Percentiles rank a stretch among this genome's conserved stretches.
These are phyloP conservation scores for Pogonus chalceus DNA, from an alignment of 1,140 invertebrate species.

Conservation along the genomic window DNA sequence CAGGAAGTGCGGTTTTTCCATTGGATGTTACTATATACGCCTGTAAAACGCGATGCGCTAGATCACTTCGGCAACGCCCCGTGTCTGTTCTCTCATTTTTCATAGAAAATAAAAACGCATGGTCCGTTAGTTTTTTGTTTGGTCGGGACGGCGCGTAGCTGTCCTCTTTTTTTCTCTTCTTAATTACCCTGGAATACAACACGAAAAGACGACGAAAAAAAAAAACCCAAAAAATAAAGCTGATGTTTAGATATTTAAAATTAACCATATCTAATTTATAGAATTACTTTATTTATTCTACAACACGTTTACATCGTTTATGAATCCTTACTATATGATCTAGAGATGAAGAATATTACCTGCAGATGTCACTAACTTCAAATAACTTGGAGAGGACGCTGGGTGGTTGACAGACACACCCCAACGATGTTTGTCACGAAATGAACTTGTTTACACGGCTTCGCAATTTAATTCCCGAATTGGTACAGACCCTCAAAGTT, in stretches of 20 bases:
- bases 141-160: background rate
- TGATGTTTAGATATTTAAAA: conserved; percentile 14
- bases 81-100: background rate
- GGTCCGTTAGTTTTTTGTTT: background rate
- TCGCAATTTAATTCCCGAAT: background rate
- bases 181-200: background rate
- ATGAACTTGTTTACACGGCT: conserved; percentile 5
- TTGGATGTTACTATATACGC: too few species aligned
- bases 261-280: conserved; percentile 12
- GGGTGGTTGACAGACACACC: background rate
- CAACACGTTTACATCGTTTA: background rate
- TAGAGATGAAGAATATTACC: too few species aligned
- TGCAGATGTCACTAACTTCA: background rate
- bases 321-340: too few species aligned
- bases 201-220: background rate
- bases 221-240: too few species aligned
- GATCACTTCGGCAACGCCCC: background rate
- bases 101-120: background rate
- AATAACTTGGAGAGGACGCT: background rate
- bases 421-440: conserved; percentile 5
- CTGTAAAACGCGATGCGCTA: too few species aligned
- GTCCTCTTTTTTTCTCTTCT: background rate
- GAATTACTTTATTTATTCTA: background rate
- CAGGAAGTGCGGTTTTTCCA: too few species aligned
- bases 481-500: background rate